Evolutionary conservation across 1,140 invertebrate genomes (phyloP), one percentile per base, ranked within the genome.

Genomic region (Chlorops oryzae): DNA sequence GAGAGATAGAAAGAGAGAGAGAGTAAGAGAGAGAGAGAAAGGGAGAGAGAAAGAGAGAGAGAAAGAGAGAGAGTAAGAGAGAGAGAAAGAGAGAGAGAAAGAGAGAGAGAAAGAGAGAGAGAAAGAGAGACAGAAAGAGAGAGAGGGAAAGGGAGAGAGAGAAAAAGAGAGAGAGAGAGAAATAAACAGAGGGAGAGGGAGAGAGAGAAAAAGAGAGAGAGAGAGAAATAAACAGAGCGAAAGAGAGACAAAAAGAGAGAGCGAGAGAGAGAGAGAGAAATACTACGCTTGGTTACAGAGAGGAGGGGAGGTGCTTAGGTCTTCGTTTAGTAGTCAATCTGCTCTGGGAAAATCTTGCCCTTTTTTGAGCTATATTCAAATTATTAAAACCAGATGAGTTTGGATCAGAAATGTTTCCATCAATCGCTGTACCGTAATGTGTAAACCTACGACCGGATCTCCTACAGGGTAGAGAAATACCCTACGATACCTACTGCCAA

Each of bases 101-200:
- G 38, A 40, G 38, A 10, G 38, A 32, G 28, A 32, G 28, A 32
- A 32, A 15, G 28, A 32, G 15, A 52, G 21, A 28, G 28, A 38
- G 37, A 21, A 52, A 52, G 42, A 42, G 20, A 21, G 47, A 52
- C 44, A 52, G 47, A 52, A 52, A 52, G 44, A 49, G 41, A 49
- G 51, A 53, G 47, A 10, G 38, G 10, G 10, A 18, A 18, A 35
- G 13, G 32, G 12, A 22, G 35, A 5, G n/a, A 27, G 32, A 38
- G 23, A 48, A 37, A 35, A 18, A 28, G 25, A 37, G 3, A 37
- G 21, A 40, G 47, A 46, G 35, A 48, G 35, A 35, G 23, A 21
- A 21, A 18, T 38, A 40, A 25, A 27, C 22, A 25, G 35, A 27
- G 9, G 3, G 25, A 6, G 41, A 41, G 47, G 24, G 37, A 49